phyloP scores from a whole-genome alignment of 2,797 vertebrate genomes.

The Cryptoblepharus egeriae region DNA sequence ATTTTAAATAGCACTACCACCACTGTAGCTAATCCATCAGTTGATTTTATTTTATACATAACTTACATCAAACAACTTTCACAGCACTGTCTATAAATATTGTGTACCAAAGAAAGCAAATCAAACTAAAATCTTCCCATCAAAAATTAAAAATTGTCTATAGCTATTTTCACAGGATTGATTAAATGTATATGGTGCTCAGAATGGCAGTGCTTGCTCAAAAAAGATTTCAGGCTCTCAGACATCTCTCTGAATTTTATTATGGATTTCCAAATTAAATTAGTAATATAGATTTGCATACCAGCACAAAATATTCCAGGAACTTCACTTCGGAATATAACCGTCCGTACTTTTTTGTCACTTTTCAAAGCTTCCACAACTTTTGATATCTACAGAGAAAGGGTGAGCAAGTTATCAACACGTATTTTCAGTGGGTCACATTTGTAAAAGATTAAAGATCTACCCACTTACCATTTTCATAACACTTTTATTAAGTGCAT shows the following conservation, averaged over 20 bases:
- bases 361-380: conserved; percentile 90
- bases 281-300: conserved; percentile 76
- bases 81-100: no score
- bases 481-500: conserved; percentile 94
- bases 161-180: background rate
- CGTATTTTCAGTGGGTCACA: conserved; percentile 41
- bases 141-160: background rate
- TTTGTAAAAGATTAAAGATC: conserved; percentile 47
- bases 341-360: conserved; percentile 91
- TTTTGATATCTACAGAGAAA: conserved; percentile 86
- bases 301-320: conserved; percentile 98
- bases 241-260: conserved; percentile 1
- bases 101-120: background rate
- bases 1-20: no score
- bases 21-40: no score
- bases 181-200: background rate
- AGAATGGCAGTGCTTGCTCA: background rate
- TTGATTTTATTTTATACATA: no score
- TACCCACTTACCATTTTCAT: conserved; percentile 89
- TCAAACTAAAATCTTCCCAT: background rate
- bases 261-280: conserved; percentile 45
- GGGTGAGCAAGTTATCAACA: conserved; percentile 48
- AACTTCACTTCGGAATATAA: conserved; percentile 93
- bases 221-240: conserved; percentile 47
- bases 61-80: no score